phyloP scores from a whole-genome alignment of 2,888 invertebrate species.

The Trichopoda pennipes region DNA sequence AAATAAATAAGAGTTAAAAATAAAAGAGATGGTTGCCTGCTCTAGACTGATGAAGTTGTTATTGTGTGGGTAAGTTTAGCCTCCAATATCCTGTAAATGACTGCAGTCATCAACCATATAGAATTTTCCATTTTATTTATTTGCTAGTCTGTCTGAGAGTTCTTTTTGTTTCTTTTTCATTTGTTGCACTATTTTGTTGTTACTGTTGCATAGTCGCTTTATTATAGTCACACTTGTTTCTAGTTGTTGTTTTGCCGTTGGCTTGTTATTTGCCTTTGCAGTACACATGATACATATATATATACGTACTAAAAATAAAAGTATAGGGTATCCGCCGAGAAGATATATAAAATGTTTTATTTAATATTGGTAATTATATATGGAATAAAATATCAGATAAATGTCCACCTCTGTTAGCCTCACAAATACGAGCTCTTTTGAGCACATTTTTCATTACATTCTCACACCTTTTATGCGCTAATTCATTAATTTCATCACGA shows the following conservation, averaged over 20 bases:
- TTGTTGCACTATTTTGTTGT: conserved; percentile 9
- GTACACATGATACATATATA: background rate
- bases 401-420: too few relatives aligned
- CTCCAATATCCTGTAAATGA: conserved; percentile 61
- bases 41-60: conserved; percentile 11
- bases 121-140: conserved; percentile 39
- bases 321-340: too few relatives aligned
- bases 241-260: conserved; percentile 19
- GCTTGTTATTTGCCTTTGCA: conserved; percentile 27
- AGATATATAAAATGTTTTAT: too few relatives aligned
- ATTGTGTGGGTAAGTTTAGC: conserved; percentile 46
- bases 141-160: conserved; percentile 1
- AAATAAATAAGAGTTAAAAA: background rate
- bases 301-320: background rate
- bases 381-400: too few relatives aligned
- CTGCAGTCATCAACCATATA: conserved; percentile 55
- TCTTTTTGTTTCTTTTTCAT: background rate
- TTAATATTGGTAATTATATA: too few relatives aligned
- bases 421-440: too few relatives aligned
- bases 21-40: conserved; percentile 22
- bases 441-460: too few relatives aligned
- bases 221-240: conserved; percentile 6
- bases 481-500: too few relatives aligned
- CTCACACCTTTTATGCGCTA: too few relatives aligned
- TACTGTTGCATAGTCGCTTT: background rate